A percentile compares a stretch with the other conserved stretches of the same genome.
Evolutionary conservation across 2,797 vertebrate species (phyloP).

Genomic region (Brachyrhaphis roseni): DNA sequence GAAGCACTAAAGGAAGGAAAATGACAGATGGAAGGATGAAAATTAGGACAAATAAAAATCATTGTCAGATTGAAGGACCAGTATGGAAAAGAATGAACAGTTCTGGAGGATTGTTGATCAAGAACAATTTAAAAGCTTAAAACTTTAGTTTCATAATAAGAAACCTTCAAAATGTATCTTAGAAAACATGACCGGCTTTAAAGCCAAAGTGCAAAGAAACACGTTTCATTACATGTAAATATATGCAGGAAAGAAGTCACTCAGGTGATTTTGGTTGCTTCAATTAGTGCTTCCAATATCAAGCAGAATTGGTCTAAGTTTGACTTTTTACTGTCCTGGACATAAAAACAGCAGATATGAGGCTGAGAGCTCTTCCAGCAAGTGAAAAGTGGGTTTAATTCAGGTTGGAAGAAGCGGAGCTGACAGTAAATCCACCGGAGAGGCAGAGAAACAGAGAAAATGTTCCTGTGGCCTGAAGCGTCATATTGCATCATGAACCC

Average conservation of each 20-base stretch:
- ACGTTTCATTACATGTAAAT: not conserved
- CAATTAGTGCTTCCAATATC: not conserved
- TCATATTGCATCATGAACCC: conserved; percentile 30
- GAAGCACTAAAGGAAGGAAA: too few relatives aligned
- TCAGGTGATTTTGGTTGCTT: too few relatives aligned
- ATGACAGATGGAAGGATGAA: too few relatives aligned
- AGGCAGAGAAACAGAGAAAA: not conserved
- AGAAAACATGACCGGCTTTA: not conserved
- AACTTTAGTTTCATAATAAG: not conserved
- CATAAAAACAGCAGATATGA: not conserved
- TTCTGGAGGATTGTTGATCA: too few relatives aligned
- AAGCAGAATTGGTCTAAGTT: conserved; percentile 19
- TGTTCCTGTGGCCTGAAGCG: conserved; percentile 32
- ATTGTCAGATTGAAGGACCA: too few relatives aligned
- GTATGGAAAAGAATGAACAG: too few relatives aligned
- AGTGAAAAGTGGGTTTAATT: conserved; percentile 46
- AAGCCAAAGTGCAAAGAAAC: not conserved
- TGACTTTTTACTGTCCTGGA: conserved; percentile 10
- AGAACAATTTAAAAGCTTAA: too few relatives aligned
- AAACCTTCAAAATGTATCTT: not conserved
- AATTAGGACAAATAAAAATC: too few relatives aligned
- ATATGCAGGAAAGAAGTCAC: too few relatives aligned
- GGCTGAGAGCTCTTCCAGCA: conserved; percentile 23
- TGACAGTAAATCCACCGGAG: conserved; percentile 21
- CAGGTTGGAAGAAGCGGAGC: conserved; percentile 17